A percentile compares a stretch with the other conserved stretches of the same genome.
phyloP scores from a whole-genome alignment of 2,888 invertebrate genomes.

The Dilophus febrilis region DNA sequence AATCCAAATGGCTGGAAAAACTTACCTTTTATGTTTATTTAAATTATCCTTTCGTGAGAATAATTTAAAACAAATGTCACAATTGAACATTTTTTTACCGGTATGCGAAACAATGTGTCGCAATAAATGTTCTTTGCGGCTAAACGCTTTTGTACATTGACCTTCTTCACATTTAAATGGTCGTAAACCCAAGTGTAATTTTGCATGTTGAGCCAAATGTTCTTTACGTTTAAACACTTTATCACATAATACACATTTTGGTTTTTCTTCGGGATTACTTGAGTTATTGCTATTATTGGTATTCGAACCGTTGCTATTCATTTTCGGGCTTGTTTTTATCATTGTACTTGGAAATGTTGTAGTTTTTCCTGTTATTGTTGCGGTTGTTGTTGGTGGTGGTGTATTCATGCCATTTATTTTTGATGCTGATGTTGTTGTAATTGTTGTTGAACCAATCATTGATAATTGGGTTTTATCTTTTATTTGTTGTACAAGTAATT shows the following conservation, averaged over 20 bases:
- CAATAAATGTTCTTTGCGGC: slow-evolving; percentile 49
- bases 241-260: slow-evolving; percentile 38
- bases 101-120: slow-evolving; percentile 49
- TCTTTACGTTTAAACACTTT: slow-evolving; percentile 51
- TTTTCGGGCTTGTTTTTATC: background rate
- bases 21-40: slow-evolving; percentile 27
- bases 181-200: slow-evolving; percentile 46
- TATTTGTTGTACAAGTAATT: slow-evolving; percentile 6
- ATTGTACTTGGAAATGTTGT: background rate
- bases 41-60: slow-evolving; percentile 32
- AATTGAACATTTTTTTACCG: slow-evolving; percentile 46
- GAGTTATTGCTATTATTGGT: background rate
- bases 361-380: slow-evolving; percentile 5
- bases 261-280: background rate
- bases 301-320: background rate
- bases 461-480: too few species aligned
- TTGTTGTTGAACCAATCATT: too few species aligned
- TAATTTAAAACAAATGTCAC: slow-evolving; percentile 40
- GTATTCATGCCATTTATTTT: background rate
- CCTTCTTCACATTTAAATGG: slow-evolving; percentile 44
- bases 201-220: slow-evolving; percentile 48
- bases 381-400: slow-evolving; percentile 4
- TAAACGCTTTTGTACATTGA: slow-evolving; percentile 44
- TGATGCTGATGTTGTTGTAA: slow-evolving; percentile 5
- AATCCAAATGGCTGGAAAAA: background rate